phyloP scores from a whole-genome alignment of 2,888 invertebrate species.

The Lasioglossum oenotherae region DNA sequence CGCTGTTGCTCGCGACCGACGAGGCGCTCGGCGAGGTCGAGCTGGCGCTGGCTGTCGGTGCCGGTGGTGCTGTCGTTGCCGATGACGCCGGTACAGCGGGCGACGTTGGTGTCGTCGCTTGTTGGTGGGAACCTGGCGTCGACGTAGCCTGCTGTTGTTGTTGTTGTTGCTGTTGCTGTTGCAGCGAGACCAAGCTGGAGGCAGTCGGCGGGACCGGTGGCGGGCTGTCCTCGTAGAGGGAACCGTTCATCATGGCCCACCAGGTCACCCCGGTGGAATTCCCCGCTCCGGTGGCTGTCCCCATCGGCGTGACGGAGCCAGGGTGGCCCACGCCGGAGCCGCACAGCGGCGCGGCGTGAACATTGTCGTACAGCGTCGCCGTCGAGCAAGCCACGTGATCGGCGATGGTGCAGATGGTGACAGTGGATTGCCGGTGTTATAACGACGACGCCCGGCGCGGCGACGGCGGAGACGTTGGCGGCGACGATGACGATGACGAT shows the following conservation, averaged over 20 bases:
- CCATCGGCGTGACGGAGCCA: conserved; percentile 84
- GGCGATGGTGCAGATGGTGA: conserved; percentile 88
- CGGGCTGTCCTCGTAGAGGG: conserved; percentile 90
- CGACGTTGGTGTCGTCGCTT: conserved; percentile 86
- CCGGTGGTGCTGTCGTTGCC: conserved; percentile 77
- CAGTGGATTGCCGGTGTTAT: conserved; percentile 81
- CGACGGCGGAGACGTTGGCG: conserved; percentile 44
- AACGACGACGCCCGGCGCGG: conserved; percentile 69
- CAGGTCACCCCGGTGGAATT: conserved; percentile 93
- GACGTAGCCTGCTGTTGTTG: conserved; percentile 80
- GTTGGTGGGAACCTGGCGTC: conserved; percentile 84
- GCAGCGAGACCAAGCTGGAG: conserved; percentile 84
- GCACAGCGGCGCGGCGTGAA: conserved; percentile 89
- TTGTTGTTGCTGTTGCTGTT: conserved; percentile 80
- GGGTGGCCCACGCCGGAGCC: conserved; percentile 84
- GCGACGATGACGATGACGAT: conserved; percentile 32
- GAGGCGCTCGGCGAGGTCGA: conserved; percentile 87
- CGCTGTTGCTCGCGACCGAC: conserved; percentile 87
- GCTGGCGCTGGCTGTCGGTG: conserved; percentile 87
- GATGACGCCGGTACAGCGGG: conserved; percentile 84
- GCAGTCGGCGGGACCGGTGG: conserved; percentile 84
- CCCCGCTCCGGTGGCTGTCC: conserved; percentile 92
- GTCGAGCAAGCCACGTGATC: conserved; percentile 92
- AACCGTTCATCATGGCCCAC: conserved; percentile 93
- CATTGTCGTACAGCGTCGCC: conserved; percentile 94